Base-by-base conservation (phyloP, 2,113 vertebrate species). In the Jacana jacana region DNA sequence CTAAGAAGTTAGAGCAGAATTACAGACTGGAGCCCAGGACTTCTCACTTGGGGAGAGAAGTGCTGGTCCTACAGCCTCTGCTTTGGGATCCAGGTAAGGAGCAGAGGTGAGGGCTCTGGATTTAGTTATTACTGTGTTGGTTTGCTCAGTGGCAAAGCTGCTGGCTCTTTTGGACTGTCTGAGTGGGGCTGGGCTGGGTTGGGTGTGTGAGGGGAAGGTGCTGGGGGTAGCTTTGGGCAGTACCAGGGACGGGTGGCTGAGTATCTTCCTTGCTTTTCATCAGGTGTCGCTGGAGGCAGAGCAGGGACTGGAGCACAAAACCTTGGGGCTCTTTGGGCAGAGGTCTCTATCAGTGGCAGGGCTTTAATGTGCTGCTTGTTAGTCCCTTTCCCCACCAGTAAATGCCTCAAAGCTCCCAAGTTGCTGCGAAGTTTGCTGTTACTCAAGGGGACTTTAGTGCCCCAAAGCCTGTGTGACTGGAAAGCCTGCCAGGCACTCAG, bases 41-140 rank as follows among this genome's bases (percentile, higher is more conserved):
- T 1, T 31, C 5, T 1, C 3, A 2, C 8, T 1, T 2, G 0
- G 31, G 0, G 3, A 27, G 13, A 40, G 7, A 24, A 48, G 5
- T 0, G 0, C 4, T 28, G 42, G 7, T 79, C 13, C 25, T 65
- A 24, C 44, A 78, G 46, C 22, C 2, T 2, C 12, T 31, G 52
- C 28, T 22, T 27, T 57, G 51, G 61, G 42, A 49, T 80, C 40
- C 9, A 14, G 31, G 30, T 20, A 57, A 81, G 55, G 13, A 88
- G 61, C 42, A 28, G 77, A 93, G 88, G 91, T 94, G 77, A 91
- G 92, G 33, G 42, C 42, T 92, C 52, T 81, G 18, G 5, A 4
- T 75, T 83, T 35, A 15, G 35, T 46, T 51, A 8, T 55, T 66
- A 1, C 13, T 30, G 12, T 1, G 0, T 10, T 28, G 8, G 3